Conservation (phyloP, 2,113 vertebrate species). For the Saiga tatarica region DNA sequence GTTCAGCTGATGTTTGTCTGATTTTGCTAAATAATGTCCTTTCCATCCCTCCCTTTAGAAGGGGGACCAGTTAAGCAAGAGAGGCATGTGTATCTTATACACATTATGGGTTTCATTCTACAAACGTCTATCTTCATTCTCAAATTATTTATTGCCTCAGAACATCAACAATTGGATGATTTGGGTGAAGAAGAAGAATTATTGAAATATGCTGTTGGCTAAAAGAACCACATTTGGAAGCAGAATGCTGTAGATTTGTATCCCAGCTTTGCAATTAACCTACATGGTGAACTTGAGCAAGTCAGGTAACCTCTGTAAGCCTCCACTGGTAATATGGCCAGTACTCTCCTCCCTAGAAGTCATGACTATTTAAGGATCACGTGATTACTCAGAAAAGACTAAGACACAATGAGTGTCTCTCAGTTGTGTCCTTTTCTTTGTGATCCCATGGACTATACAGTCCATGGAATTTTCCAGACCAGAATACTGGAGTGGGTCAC, state of each 20-base stretch:
- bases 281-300: background rate
- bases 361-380: background rate
- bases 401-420: background rate
- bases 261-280: background rate
- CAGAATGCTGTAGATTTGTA: background rate
- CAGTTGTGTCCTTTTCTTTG: background rate
- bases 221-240: background rate
- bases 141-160: background rate
- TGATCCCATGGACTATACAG: background rate
- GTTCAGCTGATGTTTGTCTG: background rate
- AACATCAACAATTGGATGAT: background rate
- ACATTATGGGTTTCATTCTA: background rate
- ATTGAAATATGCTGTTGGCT: background rate
- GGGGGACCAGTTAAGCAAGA: background rate
- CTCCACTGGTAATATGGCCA: too few relatives aligned
- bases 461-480: background rate
- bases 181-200: background rate
- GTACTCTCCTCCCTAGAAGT: background rate
- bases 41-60: background rate
- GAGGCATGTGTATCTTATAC: background rate
- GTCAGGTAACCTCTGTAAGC: background rate
- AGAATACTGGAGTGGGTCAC: fast-evolving
- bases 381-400: background rate
- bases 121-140: background rate
- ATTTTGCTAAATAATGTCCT: background rate